A percentile compares a stretch with the other conserved stretches of the same genome.
phyloP scores from a whole-genome alignment of 2,888 invertebrate genomes.

The Thalpophila matura region DNA sequence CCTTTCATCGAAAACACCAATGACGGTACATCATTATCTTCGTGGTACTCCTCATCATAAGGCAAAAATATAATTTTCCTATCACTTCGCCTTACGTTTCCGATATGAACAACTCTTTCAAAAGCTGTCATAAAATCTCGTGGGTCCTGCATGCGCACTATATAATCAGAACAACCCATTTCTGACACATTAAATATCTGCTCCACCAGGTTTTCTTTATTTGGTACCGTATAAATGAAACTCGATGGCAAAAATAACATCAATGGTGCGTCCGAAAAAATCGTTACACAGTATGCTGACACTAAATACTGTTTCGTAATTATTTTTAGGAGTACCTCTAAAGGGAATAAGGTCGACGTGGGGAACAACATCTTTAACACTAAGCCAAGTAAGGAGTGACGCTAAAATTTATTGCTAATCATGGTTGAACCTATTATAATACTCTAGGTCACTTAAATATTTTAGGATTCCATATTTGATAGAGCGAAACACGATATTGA shows the following conservation, averaged over 20 bases:
- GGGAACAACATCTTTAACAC: constrained; percentile 46
- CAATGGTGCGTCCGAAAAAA: constrained; percentile 75
- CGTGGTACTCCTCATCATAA: constrained; percentile 43
- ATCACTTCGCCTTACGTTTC: constrained; percentile 82
- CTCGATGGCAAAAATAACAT: constrained; percentile 62
- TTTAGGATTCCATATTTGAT: constrained; percentile 49
- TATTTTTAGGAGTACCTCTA: constrained; percentile 78
- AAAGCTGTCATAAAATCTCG: constrained; percentile 78
- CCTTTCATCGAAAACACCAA: constrained; percentile 76
- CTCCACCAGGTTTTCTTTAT: constrained; percentile 65
- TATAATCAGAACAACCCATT: constrained; percentile 87
- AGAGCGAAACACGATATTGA: constrained; percentile 27
- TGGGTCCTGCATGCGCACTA: constrained; percentile 80
- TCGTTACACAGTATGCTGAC: constrained; percentile 77
- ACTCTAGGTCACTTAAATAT: constrained; percentile 32
- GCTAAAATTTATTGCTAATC: constrained; percentile 17
- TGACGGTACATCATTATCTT: constrained; percentile 56
- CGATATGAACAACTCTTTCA: constrained; percentile 79
- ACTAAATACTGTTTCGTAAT: constrained; percentile 76
- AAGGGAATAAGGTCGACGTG: constrained; percentile 55
- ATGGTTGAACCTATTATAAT: constrained; percentile 1
- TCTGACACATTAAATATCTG: constrained; percentile 79
- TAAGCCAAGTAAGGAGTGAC: constrained; percentile 14
- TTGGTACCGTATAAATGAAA: constrained; percentile 70
- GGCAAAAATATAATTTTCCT: constrained; percentile 85